These are phyloP conservation scores for Copidosoma aretas DNA, from an alignment of 2,888 invertebrate genomes.

Conservation along the genomic window DNA sequence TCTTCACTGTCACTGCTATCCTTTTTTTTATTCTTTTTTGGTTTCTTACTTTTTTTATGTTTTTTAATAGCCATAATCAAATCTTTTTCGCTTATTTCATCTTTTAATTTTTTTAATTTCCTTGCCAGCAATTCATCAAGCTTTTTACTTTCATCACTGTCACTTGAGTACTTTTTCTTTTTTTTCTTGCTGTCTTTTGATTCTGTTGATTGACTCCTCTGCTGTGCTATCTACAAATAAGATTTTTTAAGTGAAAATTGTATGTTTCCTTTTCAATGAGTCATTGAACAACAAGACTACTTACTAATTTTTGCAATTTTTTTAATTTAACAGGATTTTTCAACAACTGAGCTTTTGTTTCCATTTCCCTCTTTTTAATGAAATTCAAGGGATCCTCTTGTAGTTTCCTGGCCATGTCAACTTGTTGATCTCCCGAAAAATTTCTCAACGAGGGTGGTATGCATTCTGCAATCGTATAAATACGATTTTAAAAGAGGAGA, in stretches of 20 bases:
- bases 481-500: not conserved
- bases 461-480: constrained; percentile 65
- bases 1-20: constrained; percentile 35
- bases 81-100: constrained; percentile 63
- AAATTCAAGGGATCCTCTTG: constrained; percentile 92
- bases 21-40: constrained; percentile 38
- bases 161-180: constrained; percentile 43
- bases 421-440: constrained; percentile 71
- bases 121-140: constrained; percentile 75
- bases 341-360: constrained; percentile 81
- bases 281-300: constrained; percentile 52
- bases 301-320: constrained; percentile 80
- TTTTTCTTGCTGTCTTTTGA: constrained; percentile 54
- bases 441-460: constrained; percentile 77
- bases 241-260: constrained; percentile 44
- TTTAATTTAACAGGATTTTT: constrained; percentile 93
- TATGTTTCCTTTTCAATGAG: constrained; percentile 40
- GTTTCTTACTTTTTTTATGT: constrained; percentile 51
- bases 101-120: constrained; percentile 73
- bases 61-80: constrained; percentile 56
- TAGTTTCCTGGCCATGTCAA: constrained; percentile 86
- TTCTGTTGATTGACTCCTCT: constrained; percentile 57
- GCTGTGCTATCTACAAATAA: constrained; percentile 62
- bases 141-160: constrained; percentile 59
- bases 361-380: constrained; percentile 89